Conservation (phyloP, 1,140 invertebrate genomes). For the Carposina sasakii region DNA sequence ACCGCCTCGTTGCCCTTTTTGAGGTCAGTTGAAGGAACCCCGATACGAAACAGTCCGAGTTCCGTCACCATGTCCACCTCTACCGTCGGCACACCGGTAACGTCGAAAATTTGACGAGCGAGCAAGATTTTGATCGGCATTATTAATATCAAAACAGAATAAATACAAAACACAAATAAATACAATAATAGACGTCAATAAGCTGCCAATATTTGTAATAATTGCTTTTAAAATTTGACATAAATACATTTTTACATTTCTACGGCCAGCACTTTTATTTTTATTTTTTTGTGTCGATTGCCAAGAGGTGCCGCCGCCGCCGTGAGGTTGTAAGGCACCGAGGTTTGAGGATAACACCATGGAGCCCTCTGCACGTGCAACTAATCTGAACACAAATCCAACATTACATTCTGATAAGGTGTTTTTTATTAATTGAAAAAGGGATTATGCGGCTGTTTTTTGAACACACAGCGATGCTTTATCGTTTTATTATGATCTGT, state of each 20-base stretch:
- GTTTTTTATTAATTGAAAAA: slow-evolving; percentile 66
- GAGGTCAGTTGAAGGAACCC: slow-evolving; percentile 95
- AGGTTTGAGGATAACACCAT: not conserved
- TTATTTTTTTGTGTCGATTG: too few relatives aligned
- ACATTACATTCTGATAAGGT: slow-evolving; percentile 61
- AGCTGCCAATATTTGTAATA: too few relatives aligned
- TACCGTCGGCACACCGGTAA: slow-evolving; percentile 96
- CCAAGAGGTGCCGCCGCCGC: too few relatives aligned
- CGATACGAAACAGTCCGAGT: slow-evolving; percentile 91
- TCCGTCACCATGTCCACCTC: slow-evolving; percentile 92
- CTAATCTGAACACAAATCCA: slow-evolving; percentile 61
- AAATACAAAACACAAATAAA: too few relatives aligned
- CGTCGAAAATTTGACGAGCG: slow-evolving; percentile 97
- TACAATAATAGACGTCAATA: too few relatives aligned
- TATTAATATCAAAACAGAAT: too few relatives aligned
- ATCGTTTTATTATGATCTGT: too few relatives aligned
- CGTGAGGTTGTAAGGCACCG: too few relatives aligned
- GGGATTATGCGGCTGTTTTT: slow-evolving; percentile 48
- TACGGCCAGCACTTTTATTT: too few relatives aligned
- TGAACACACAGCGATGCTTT: slow-evolving; percentile 5
- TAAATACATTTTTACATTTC: too few relatives aligned
- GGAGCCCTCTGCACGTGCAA: slow-evolving; percentile 40
- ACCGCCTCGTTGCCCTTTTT: slow-evolving; percentile 95
- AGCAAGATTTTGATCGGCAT: slow-evolving; percentile 87
- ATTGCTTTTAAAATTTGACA: too few relatives aligned